These are phyloP conservation scores for Panonychus citri DNA, from an alignment of 1,140 invertebrate genomes.

Conservation along the genomic window DNA sequence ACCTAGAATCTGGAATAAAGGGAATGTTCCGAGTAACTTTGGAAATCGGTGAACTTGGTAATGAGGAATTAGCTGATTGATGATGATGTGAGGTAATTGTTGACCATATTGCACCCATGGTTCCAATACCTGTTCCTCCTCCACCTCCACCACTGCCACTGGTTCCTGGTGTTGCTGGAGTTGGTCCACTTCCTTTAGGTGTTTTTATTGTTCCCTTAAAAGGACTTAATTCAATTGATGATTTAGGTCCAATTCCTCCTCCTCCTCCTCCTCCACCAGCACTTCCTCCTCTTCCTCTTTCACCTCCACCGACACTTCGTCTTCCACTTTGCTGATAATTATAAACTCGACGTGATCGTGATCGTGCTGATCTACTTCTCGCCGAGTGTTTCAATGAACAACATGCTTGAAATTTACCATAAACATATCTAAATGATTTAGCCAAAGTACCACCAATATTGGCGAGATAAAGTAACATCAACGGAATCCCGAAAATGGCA, in stretches of 20 bases:
- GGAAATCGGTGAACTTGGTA: not conserved
- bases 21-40: not conserved
- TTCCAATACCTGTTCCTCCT: too few relatives aligned
- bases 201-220: too few relatives aligned
- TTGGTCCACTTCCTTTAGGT: too few relatives aligned
- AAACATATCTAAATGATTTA: constrained; percentile 22
- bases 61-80: not conserved
- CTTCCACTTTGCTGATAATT: not conserved
- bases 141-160: too few relatives aligned
- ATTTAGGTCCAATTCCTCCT: constrained; percentile 4
- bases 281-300: too few relatives aligned
- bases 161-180: too few relatives aligned
- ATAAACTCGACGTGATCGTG: not conserved
- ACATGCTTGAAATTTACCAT: constrained; percentile 15
- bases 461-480: constrained; percentile 36
- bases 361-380: not conserved
- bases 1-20: not conserved
- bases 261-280: not conserved
- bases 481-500: constrained; percentile 52
- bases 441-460: constrained; percentile 26
- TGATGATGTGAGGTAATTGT: not conserved
- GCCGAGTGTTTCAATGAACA: not conserved
- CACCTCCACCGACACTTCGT: not conserved
- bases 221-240: not conserved
- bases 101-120: too few relatives aligned